Evolutionary conservation across 2,113 vertebrate species (phyloP).

Genomic region (Carettochelys insculpta): DNA sequence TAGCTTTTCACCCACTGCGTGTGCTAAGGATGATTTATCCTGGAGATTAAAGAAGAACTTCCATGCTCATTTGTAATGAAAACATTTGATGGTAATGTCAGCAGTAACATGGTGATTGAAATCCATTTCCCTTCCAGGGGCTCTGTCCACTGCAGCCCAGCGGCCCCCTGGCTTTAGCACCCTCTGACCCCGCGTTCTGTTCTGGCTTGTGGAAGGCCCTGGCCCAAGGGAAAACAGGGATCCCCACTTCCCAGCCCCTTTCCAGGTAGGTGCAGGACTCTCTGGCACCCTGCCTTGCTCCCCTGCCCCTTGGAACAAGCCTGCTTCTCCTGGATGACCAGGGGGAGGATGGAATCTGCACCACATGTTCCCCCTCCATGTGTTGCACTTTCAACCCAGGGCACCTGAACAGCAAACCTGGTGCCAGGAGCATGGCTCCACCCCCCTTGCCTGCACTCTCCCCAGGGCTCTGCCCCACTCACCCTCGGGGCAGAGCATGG

Average conservation of each 20-base stretch:
- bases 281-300: background rate
- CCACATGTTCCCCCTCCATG: background rate
- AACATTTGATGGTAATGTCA: slow-evolving; percentile 37
- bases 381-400: background rate
- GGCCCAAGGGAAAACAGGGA: background rate
- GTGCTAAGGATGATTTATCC: slow-evolving; percentile 29
- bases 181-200: background rate
- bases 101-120: slow-evolving; percentile 33
- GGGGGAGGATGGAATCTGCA: background rate
- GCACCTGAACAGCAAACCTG: no score
- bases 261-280: background rate
- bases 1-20: slow-evolving; percentile 7
- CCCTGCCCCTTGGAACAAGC: background rate
- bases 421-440: no score
- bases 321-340: background rate
- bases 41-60: slow-evolving; percentile 33
- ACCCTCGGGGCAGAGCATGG: no score
- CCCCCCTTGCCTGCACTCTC: no score
- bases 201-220: background rate
- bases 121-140: background rate
- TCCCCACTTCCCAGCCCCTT: background rate
- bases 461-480: no score
- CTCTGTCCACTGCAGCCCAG: background rate
- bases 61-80: slow-evolving; percentile 39
- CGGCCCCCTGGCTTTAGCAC: slow-evolving; percentile 7